Conservation (phyloP, 2,113 vertebrate genomes). For the Mirza zaza region DNA sequence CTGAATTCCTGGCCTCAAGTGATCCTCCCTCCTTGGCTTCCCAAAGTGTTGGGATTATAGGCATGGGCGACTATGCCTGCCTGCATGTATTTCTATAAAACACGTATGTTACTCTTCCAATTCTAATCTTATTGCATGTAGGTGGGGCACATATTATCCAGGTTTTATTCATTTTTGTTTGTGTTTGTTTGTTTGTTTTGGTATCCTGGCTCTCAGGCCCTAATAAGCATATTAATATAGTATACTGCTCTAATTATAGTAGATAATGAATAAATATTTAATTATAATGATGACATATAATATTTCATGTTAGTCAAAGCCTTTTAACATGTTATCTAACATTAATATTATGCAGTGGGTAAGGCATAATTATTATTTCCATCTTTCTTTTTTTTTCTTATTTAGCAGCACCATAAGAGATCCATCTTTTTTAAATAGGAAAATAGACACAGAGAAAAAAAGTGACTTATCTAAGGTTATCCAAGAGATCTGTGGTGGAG, state of each 20-base stretch:
- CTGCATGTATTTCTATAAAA: neutral
- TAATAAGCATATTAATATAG: neutral
- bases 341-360: neutral
- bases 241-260: constrained; percentile 28
- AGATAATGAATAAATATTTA: neutral
- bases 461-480: neutral
- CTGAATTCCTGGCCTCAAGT: no score
- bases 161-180: neutral
- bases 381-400: neutral
- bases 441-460: neutral
- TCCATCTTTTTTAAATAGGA: neutral
- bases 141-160: neutral
- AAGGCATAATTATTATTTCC: neutral
- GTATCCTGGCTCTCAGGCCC: neutral
- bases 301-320: constrained; percentile 12
- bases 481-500: neutral
- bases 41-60: no score
- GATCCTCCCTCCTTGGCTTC: no score
- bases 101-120: neutral
- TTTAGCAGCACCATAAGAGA: no score
- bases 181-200: neutral
- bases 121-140: neutral
- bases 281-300: neutral
- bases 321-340: constrained; percentile 17
- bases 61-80: no score